Percentiles rank a stretch among this genome's conserved stretches.
These are phyloP conservation scores for Chaenogobius annularis DNA, from an alignment of 2,113 vertebrate genomes.

Conservation along the genomic window DNA sequence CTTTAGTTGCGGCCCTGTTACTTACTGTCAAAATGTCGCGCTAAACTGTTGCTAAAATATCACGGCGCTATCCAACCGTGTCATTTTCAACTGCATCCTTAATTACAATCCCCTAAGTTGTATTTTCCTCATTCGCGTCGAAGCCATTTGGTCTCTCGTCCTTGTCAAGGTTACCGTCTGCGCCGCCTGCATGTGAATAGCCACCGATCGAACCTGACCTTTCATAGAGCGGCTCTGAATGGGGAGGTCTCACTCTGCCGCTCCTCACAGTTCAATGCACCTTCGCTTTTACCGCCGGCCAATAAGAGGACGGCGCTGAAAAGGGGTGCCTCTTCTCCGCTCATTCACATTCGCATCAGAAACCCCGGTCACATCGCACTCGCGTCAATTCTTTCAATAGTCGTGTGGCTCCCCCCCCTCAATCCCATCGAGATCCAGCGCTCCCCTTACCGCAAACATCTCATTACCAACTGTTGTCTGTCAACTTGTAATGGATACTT, in stretches of 20 bases:
- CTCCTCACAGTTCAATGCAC: slow-evolving; percentile 1
- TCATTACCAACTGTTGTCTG: not conserved
- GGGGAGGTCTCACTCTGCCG: slow-evolving; percentile 17
- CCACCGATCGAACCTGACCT: slow-evolving; percentile 48
- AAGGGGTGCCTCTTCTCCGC: slow-evolving; percentile 3
- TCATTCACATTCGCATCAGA: not conserved
- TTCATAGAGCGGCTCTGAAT: slow-evolving; percentile 25
- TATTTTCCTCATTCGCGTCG: slow-evolving; percentile 37
- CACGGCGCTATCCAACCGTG: not conserved
- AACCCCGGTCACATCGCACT: not conserved
- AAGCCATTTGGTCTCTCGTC: slow-evolving; percentile 21
- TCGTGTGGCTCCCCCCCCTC: not conserved
- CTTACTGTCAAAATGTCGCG: not conserved
- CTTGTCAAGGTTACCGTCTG: slow-evolving; percentile 42
- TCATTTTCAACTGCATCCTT: not conserved
- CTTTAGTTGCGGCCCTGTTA: no score
- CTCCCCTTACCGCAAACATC: not conserved
- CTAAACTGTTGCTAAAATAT: not conserved
- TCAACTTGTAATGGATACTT: not conserved
- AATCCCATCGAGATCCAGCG: not conserved
- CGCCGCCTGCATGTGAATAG: slow-evolving; percentile 52
- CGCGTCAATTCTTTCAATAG: not conserved
- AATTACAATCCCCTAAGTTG: not conserved
- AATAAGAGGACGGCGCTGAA: slow-evolving; percentile 16
- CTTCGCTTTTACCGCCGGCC: slow-evolving; percentile 10